Evolutionary conservation across 2,888 invertebrate species (phyloP).

Genomic region (Lysandra bellargus): DNA sequence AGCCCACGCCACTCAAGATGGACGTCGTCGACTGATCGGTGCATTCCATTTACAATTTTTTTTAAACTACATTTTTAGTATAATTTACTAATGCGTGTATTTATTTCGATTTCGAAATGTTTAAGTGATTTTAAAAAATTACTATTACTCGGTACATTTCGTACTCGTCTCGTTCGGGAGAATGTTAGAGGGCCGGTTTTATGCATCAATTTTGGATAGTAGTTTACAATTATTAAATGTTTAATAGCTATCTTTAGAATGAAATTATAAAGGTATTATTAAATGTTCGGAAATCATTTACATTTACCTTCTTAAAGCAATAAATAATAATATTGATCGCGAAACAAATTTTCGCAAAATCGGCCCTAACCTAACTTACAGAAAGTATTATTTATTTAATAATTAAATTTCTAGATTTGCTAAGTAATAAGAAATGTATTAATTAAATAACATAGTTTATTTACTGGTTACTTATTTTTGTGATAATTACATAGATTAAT

Average conservation of each 20-base stretch:
- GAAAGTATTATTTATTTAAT: conserved; percentile 16
- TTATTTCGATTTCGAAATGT: conserved; percentile 12
- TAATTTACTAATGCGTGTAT: not conserved
- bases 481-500: not conserved
- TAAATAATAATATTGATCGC: not conserved
- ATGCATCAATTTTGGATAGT: conserved; percentile 4
- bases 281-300: conserved; percentile 8
- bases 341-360: not conserved
- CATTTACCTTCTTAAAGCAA: conserved; percentile 6
- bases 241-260: conserved; percentile 3
- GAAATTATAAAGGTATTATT: not conserved
- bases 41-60: conserved; percentile 32
- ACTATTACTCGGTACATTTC: not conserved
- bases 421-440: conserved; percentile 9
- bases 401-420: conserved; percentile 1
- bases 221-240: conserved; percentile 9
- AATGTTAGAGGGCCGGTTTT: conserved; percentile 22
- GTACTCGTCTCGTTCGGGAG: not conserved
- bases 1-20: conserved; percentile 66
- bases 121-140: not conserved
- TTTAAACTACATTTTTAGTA: conserved; percentile 4
- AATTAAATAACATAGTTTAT: conserved; percentile 7
- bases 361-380: not conserved
- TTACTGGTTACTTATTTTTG: conserved; percentile 16
- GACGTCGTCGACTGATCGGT: conserved; percentile 66